phyloP scores from a whole-genome alignment of 92 coral and sea anemone species.

The Palythoa heliodiscus region DNA sequence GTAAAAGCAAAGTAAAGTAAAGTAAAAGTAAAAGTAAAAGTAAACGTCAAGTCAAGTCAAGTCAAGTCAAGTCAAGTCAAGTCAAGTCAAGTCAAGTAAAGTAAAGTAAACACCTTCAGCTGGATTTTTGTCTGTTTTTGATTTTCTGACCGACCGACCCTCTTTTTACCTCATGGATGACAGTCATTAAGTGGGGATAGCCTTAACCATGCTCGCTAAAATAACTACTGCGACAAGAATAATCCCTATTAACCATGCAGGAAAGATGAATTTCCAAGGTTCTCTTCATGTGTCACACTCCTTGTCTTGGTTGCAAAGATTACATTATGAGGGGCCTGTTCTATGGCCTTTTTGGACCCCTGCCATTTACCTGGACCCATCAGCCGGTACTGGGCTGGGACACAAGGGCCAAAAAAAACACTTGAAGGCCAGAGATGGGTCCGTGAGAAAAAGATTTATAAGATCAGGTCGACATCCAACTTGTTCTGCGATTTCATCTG shows the following conservation, averaged over 20 bases:
- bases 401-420: constrained; percentile 73
- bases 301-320: constrained; percentile 25
- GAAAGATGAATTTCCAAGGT: neutral
- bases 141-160: too few species aligned
- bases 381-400: constrained; percentile 91
- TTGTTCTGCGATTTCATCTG: constrained; percentile 69
- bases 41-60: too few species aligned
- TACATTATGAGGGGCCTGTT: constrained; percentile 22
- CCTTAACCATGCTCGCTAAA: neutral
- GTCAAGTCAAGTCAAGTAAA: too few species aligned
- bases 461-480: constrained; percentile 84
- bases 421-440: constrained; percentile 78
- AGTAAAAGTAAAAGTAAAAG: too few species aligned
- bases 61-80: too few species aligned
- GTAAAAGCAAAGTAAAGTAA: too few species aligned
- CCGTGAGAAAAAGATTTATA: constrained; percentile 69
- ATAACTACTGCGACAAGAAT: neutral
- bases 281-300: neutral
- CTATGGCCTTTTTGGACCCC: constrained; percentile 81
- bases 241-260: neutral
- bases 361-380: constrained; percentile 83
- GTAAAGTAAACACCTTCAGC: too few species aligned
- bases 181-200: neutral
- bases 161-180: neutral
- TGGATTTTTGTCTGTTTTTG: too few species aligned